Percentiles rank a stretch among this genome's conserved stretches.
phyloP scores from a whole-genome alignment of 2,888 invertebrate genomes.

The Parascotia fuliginaria region DNA sequence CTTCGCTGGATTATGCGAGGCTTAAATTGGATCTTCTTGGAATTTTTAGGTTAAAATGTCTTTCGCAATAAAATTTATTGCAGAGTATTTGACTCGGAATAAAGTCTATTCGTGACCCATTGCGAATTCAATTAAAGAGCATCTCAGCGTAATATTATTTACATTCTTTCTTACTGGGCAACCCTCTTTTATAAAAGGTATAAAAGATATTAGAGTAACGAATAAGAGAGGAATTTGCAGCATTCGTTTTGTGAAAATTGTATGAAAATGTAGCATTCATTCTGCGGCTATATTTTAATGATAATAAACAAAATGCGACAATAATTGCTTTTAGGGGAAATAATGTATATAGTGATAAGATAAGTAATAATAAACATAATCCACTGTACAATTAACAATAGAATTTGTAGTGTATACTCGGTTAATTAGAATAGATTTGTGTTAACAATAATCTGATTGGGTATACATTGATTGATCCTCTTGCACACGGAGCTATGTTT shows the following conservation, averaged over 20 bases:
- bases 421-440: conserved; percentile 57
- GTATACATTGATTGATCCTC: conserved; percentile 53
- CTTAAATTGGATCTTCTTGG: conserved; percentile 79
- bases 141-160: conserved; percentile 68
- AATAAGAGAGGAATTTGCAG: conserved; percentile 40
- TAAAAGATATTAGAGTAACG: conserved; percentile 46
- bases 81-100: conserved; percentile 71
- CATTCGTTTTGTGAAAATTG: conserved; percentile 28
- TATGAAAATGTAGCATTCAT: conserved; percentile 11
- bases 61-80: conserved; percentile 78
- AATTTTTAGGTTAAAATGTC: conserved; percentile 77
- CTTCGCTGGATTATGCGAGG: conserved; percentile 70
- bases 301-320: conserved; percentile 4
- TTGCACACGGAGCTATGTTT: conserved; percentile 43
- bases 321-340: conserved; percentile 2
- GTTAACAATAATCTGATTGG: conserved; percentile 52
- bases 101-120: conserved; percentile 70
- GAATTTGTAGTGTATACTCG: conserved; percentile 44
- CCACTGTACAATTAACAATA: conserved; percentile 26
- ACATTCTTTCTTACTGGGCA: conserved; percentile 53
- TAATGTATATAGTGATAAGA: neutral
- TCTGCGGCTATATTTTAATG: neutral
- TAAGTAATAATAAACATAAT: conserved; percentile 9
- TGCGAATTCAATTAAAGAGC: conserved; percentile 71
- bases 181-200: conserved; percentile 48